These are phyloP conservation scores for Spatulosminthurus flaviceps DNA, from an alignment of 2,888 invertebrate species.

Conservation along the genomic window DNA sequence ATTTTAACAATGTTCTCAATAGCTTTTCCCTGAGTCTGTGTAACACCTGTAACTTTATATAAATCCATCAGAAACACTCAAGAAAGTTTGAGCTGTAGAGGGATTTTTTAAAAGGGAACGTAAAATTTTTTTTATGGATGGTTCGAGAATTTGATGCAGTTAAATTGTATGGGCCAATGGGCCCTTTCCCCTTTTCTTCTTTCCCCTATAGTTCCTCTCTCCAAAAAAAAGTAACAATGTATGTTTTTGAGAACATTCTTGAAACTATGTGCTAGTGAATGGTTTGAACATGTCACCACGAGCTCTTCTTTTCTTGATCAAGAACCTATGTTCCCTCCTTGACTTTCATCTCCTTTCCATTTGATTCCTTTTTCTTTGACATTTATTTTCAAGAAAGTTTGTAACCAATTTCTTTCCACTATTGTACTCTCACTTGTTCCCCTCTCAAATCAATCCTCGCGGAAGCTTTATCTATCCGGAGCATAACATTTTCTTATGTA, in stretches of 20 bases:
- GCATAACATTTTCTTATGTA: too few species aligned
- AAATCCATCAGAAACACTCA: constrained; percentile 31
- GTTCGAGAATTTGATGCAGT: too few species aligned
- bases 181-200: too few species aligned
- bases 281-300: not conserved
- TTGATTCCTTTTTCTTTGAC: constrained; percentile 19
- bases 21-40: constrained; percentile 12
- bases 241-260: not conserved
- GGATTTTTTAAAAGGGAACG: constrained; percentile 16
- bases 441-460: constrained; percentile 19
- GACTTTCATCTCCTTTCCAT: constrained; percentile 5
- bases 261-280: not conserved
- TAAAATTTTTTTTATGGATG: not conserved
- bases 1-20: not conserved
- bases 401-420: constrained; percentile 37
- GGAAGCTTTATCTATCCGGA: not conserved
- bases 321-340: not conserved
- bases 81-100: constrained; percentile 32
- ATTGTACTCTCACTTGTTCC: not conserved
- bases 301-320: not conserved
- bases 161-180: constrained; percentile 5
- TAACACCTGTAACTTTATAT: constrained; percentile 26
- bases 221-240: not conserved
- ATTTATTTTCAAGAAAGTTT: constrained; percentile 41
- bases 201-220: too few species aligned